Evolutionary conservation across 2,888 invertebrate genomes (phyloP), one percentile per base, ranked within the genome.

Genomic region (Tinea semifulvella): DNA sequence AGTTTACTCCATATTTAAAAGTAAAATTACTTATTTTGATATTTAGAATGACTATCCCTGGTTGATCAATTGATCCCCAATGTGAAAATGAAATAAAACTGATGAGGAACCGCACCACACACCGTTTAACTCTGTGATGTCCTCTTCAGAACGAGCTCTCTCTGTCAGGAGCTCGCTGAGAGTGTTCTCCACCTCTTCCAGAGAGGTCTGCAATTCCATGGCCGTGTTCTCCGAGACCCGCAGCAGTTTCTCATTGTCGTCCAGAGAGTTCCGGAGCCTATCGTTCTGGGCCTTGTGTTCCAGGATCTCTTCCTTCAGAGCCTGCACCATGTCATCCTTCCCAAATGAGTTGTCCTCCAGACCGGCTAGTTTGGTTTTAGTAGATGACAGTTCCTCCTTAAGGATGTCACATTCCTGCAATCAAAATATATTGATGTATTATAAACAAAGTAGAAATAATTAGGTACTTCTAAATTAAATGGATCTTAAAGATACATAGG

Each of bases 141-240:
- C 72, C 55, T 82, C 79, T 61, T 81, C 75, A 60, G 68, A 67
- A 51, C 67, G 56, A 53, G 65, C 76, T 82, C 71, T 70, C 52
- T 71, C 76, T 48, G 53, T 58, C 58, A 69, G 76, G 66, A 65
- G 68, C 60, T 79, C 82, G 48, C 88, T 88, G 49, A 86, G 88
- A 61, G 91, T 90, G 48, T 90, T 87, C 61, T 93, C 93, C 36
- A 93, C 83, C 36, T 79, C 82, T 1, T 88, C 84, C 49, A 86
- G 85, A 50, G 91, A 90, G 46, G 89, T 87, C 65, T 93, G 93
- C 51, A 93, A 72, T 35, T 92, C 90, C 55, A 92, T 90, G 0
- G 92, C 90, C 1, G 92, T 90, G 56, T 86, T 88, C 65, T 93
- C 92, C 31, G 93, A 82, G 58, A 93, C 86, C 61, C 85, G 56